Base-by-base conservation (phyloP, 1,140 invertebrate genomes). In the Drosophila micromelanica region DNA sequence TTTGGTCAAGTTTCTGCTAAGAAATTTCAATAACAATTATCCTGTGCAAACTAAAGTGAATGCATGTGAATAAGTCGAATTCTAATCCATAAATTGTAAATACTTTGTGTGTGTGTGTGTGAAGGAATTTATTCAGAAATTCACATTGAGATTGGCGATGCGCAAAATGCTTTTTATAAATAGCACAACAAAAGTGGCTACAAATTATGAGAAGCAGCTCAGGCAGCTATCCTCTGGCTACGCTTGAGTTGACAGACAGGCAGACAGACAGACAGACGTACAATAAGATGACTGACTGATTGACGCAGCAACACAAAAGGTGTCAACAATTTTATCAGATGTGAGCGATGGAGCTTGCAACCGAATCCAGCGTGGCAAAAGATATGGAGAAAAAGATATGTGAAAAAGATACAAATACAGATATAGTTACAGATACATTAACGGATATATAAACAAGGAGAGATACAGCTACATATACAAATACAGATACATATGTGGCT, bases 271-370 rank as follows among this genome's bases (percentile, higher is more conserved):
- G 60, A 32, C 17, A 27, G 46, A 52, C 35, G 35, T n/a, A 23
- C 40, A 54, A 45, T 43, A 37, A 20, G 43, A 37, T 56, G 48
- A 46, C 62, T 69, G 69, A 76, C 76, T 73, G 57, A 72, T 57
- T 45, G 40, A 61, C 27, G 13, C 42, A 51, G 60, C 64, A 60
- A 59, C 59, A 75, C 70, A 85, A 86, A 85, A 80, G 81, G 77
- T 85, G 81, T 74, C 70, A 78, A 80, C 54, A 67, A 69, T 74
- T 68, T 48, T 67, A 69, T 72, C 80, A 69, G 52, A 55, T 62
- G 59, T 57, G 32, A 38, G 62, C 52, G 27, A 60, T 42, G 37
- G 54, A 79, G 61, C 45, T 32, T 32, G 59, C 40, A 75, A 61
- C 43, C 42, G 65, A 75, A 69, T 61, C 32, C 11, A 51, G 55